Evolutionary conservation across 1,140 invertebrate species (phyloP), one percentile per base, ranked within the genome.

Genomic region (Sycobia sp.): DNA sequence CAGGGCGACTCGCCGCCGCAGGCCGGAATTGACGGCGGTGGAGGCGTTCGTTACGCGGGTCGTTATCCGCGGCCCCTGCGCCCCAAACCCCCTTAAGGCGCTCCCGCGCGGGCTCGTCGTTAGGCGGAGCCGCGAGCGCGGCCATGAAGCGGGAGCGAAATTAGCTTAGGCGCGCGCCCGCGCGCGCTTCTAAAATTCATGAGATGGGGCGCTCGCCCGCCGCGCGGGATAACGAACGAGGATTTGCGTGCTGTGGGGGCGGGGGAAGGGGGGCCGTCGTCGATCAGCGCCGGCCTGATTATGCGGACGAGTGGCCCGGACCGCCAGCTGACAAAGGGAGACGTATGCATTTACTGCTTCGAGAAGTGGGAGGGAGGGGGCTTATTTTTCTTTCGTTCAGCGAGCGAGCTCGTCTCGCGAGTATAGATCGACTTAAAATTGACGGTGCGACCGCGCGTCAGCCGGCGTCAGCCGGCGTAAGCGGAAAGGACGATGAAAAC

Each of bases 101-200:
- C n/a, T n/a, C n/a, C n/a, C n/a, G n/a, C n/a, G 32, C 11, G 32
- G 32, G 5, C 5, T 14, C 8, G 38, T 39, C 38, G 38, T 39
- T 39, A 39, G 4, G 4, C 7, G 14, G 38, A 8, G 38, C 16
- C 4, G 7, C 41, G 4, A 18, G 4, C n/a, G n/a, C n/a, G n/a
- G n/a, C n/a, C n/a, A n/a, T n/a, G n/a, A n/a, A n/a, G n/a, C n/a
- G n/a, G n/a, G 16, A 39, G 41, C 32, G 3, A 50, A 60, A 60
- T 50, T 41, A 60, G 57, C 46, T 5, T 14, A 14, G 46, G 16
- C 38, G 4, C n/a, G 38, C 38, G 38, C n/a, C 8, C 4, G 38
- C 38, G 38, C 7, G 38, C 8, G 32, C 43, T 44, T 47, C 46
- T 14, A 27, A 47, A 47, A 47, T 47, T 27, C 46, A 44, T 44